A percentile compares a stretch with the other conserved stretches of the same genome.
Evolutionary conservation across 2,888 invertebrate species (phyloP).

Genomic region (Amphiduros pacificus): DNA sequence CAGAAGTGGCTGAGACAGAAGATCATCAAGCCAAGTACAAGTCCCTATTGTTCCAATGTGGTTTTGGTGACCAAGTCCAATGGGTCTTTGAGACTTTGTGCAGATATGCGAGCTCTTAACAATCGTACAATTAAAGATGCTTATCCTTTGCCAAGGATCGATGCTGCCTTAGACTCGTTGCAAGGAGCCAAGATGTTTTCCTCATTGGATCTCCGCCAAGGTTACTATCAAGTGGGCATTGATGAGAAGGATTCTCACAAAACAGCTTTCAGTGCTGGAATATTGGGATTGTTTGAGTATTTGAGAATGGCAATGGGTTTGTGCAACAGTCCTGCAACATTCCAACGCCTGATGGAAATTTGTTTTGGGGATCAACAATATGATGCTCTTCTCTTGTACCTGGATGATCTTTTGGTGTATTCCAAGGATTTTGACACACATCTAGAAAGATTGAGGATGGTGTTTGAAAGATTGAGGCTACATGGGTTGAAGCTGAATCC

Average conservation of each 20-base stretch:
- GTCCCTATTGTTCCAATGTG: slow-evolving; percentile 1
- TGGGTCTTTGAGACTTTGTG: slow-evolving; percentile 22
- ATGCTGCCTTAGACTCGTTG: slow-evolving; percentile 25
- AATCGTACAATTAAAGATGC: slow-evolving; percentile 24
- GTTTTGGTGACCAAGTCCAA: slow-evolving; percentile 26
- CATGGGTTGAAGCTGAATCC: slow-evolving; percentile 32
- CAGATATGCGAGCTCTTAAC: slow-evolving; percentile 29
- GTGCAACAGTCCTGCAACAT: slow-evolving; percentile 33
- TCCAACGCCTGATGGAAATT: slow-evolving; percentile 32
- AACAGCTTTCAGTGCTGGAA: slow-evolving; percentile 32
- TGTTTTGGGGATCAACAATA: slow-evolving; percentile 24
- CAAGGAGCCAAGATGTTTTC: slow-evolving; percentile 29
- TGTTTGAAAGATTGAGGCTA: neutral
- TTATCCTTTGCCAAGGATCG: slow-evolving; percentile 26
- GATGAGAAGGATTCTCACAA: slow-evolving; percentile 25
- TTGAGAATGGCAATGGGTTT: slow-evolving; percentile 26
- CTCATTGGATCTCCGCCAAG: slow-evolving; percentile 29
- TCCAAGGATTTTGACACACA: slow-evolving; percentile 20
- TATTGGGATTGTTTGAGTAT: slow-evolving; percentile 27
- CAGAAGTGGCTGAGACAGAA: neutral
- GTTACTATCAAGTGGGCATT: slow-evolving; percentile 36
- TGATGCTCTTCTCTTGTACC: slow-evolving; percentile 25
- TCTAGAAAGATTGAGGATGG: slow-evolving; percentile 23
- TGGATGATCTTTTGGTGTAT: slow-evolving; percentile 34
- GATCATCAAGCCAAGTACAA: neutral